phyloP scores from a whole-genome alignment of 2,888 invertebrate genomes.

The Aquatica leii region DNA sequence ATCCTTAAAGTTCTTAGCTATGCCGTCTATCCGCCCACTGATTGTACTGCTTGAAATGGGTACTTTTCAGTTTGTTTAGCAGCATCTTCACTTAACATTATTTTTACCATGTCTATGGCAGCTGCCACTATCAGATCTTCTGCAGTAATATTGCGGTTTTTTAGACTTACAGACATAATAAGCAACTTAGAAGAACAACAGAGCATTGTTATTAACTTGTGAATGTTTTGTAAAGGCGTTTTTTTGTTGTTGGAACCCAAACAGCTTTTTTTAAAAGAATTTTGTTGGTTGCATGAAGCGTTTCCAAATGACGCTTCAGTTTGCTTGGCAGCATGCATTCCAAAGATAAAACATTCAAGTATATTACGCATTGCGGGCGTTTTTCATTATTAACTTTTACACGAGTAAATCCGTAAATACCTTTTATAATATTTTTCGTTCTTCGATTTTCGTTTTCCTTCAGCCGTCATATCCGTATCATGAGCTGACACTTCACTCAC shows the following conservation, averaged over 20 bases:
- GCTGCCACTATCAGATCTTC: constrained; percentile 43
- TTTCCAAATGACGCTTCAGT: constrained; percentile 25
- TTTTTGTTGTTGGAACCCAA: constrained; percentile 17
- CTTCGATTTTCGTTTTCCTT: too few relatives aligned
- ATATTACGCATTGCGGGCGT: background rate
- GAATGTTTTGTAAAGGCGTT: background rate
- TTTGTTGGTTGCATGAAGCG: constrained; percentile 13
- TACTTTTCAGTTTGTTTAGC: constrained; percentile 39
- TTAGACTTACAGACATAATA: constrained; percentile 38
- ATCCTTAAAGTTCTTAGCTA: constrained; percentile 26
- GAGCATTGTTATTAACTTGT: constrained; percentile 19
- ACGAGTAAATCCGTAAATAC: background rate
- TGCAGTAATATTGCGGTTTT: constrained; percentile 43
- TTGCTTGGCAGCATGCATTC: constrained; percentile 27
- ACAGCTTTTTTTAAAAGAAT: constrained; percentile 14
- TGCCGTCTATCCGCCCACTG: constrained; percentile 36
- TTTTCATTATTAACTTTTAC: background rate
- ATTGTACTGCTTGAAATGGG: constrained; percentile 41
- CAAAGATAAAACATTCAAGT: constrained; percentile 23
- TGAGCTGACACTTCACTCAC: too few relatives aligned
- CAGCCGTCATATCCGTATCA: too few relatives aligned
- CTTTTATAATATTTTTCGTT: background rate
- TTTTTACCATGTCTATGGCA: constrained; percentile 44
- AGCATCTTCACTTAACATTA: constrained; percentile 41
- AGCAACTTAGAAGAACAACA: constrained; percentile 34